Evolutionary conservation across 2,888 invertebrate species (phyloP), one percentile per base, ranked within the genome.

Genomic region (Coleophora deauratella): DNA sequence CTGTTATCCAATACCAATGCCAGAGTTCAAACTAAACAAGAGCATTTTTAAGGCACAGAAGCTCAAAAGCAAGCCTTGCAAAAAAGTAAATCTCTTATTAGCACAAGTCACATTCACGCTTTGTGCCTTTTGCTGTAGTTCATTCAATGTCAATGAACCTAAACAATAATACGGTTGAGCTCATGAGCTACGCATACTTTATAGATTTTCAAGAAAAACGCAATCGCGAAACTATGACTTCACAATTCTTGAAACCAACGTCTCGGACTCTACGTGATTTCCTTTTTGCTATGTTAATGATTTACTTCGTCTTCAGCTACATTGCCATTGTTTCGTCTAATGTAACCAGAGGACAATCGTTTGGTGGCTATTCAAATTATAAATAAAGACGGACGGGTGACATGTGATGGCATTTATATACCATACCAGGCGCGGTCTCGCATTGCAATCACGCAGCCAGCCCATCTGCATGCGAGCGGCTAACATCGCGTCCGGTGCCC

Each of bases 321-420:
- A 69, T 66, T 67, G 64, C 70, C 68, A 77, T 81, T 79, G 78
- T 80, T 71, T 73, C 63, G 64, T 66, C 62, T 72, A 73, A 68
- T 64, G 59, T 73, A 72, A 71, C 66, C 62, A 66, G 66, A 66
- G 69, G 61, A 73, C 77, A 73, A 75, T 78, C 65, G 72, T 67
- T 63, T 56, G 60, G 65, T 66, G 60, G 66, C 63, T 71, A 75
- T 72, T 70, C 63, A 74, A 77, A 79, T 70, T 70, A 64, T 79
- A 73, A 76, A 79, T 72, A 74, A 65, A 64, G 62, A 51, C 56
- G 47, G 53, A 55, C 64, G 62, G 65, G 62, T 61, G 66, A 62
- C 65, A 68, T 72, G 73, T 72, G 72, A 78, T 74, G 82, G 81
- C 69, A 81, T 82, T 81, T 76, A 79, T 76, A 79, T 80, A 75